These are phyloP conservation scores for Bergia sp. DNA, from an alignment of 92 coral and sea anemone species.

Conservation along the genomic window DNA sequence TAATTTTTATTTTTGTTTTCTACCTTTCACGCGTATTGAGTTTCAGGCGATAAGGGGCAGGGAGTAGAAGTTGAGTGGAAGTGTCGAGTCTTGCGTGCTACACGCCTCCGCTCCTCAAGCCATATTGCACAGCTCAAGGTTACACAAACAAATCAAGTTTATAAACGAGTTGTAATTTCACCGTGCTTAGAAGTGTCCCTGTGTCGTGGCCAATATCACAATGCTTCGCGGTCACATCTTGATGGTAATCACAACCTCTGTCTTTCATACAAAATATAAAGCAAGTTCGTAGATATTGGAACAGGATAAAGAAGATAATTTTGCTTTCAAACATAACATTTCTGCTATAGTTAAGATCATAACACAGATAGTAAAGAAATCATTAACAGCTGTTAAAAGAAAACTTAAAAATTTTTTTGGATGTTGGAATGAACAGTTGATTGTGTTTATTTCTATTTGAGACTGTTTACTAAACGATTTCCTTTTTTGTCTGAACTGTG, in stretches of 20 bases:
- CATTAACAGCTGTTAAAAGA: not conserved
- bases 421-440: not conserved
- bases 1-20: not conserved
- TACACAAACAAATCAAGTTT: not conserved
- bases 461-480: not conserved
- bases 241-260: not conserved
- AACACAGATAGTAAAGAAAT: too few species aligned
- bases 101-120: not conserved
- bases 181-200: not conserved
- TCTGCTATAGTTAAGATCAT: too few species aligned
- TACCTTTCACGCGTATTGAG: not conserved
- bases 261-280: not conserved
- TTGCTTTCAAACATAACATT: not conserved
- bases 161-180: not conserved
- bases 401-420: too few species aligned
- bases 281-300: not conserved
- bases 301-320: not conserved
- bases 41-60: not conserved
- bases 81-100: not conserved
- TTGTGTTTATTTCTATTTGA: not conserved
- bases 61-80: not conserved
- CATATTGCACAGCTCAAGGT: not conserved
- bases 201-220: not conserved
- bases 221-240: not conserved
- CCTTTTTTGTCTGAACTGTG: not conserved